Percentiles rank a stretch among this genome's conserved stretches.
phyloP scores from a whole-genome alignment of 53 echinoderm and acorn worm genomes.

The Echinarachnius parma region DNA sequence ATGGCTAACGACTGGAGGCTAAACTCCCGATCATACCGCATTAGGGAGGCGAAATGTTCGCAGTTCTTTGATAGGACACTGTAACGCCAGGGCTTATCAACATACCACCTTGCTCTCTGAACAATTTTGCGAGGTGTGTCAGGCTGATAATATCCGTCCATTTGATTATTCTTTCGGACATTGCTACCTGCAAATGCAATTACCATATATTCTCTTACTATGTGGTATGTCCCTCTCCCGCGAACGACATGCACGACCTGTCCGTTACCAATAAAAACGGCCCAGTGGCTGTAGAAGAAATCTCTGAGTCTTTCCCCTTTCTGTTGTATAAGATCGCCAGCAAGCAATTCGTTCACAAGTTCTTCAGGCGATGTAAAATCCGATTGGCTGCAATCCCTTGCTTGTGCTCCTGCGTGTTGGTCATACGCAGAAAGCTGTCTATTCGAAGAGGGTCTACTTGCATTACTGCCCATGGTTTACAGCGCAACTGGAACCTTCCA shows the following conservation, averaged over 20 bases:
- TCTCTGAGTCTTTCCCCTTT: slow-evolving; percentile 1
- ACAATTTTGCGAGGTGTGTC: not conserved
- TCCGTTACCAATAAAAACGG: not conserved
- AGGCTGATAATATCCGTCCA: not conserved
- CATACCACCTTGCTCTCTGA: not conserved
- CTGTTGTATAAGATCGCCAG: not conserved
- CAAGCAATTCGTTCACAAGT: not conserved
- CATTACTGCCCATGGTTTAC: no score
- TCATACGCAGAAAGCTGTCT: not conserved
- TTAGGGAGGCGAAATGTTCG: not conserved
- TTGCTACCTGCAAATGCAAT: not conserved
- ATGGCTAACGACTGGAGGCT: slow-evolving; percentile 4
- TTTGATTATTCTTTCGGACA: slow-evolving; percentile 2
- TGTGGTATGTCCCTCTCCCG: not conserved
- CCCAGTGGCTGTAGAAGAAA: not conserved
- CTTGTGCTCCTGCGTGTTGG: not conserved
- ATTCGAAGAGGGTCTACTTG: not conserved
- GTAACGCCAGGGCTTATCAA: not conserved
- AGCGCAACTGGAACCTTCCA: no score
- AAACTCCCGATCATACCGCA: not conserved
- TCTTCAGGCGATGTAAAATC: not conserved
- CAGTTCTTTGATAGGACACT: not conserved
- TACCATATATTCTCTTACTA: not conserved
- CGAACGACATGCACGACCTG: not conserved
- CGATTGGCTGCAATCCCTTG: not conserved